phyloP scores from a whole-genome alignment of 2,888 invertebrate species.

The Lochmaea crataegi region DNA sequence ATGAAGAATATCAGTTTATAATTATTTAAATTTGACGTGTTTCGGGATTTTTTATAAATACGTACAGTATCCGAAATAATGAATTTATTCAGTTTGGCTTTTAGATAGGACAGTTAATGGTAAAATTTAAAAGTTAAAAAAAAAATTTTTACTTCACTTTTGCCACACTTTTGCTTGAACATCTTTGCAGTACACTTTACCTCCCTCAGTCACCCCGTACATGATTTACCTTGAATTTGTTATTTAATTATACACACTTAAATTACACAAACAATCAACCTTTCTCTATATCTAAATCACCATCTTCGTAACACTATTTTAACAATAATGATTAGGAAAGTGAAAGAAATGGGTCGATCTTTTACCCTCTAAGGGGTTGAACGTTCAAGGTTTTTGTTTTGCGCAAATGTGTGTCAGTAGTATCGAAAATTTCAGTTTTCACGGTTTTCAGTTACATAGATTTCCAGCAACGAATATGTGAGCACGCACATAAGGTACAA shows the following conservation, averaged over 20 bases:
- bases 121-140: no score
- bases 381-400: constrained; percentile 43
- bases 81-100: no score
- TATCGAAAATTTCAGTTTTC: constrained; percentile 41
- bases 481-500: constrained; percentile 35
- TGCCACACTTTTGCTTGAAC: no score
- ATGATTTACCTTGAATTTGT: not conserved
- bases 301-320: constrained; percentile 25
- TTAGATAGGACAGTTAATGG: no score
- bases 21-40: no score
- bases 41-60: no score
- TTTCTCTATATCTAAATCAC: constrained; percentile 22
- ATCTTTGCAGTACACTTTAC: no score
- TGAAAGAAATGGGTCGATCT: constrained; percentile 31
- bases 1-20: no score
- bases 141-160: no score
- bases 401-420: constrained; percentile 46
- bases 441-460: constrained; percentile 34
- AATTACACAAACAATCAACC: constrained; percentile 9
- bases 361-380: constrained; percentile 30
- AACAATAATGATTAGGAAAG: constrained; percentile 31
- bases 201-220: no score
- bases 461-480: constrained; percentile 26
- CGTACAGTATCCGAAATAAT: no score
- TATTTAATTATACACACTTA: not conserved